Conservation (phyloP, 2,888 invertebrate species). For the Desoria tigrina region DNA sequence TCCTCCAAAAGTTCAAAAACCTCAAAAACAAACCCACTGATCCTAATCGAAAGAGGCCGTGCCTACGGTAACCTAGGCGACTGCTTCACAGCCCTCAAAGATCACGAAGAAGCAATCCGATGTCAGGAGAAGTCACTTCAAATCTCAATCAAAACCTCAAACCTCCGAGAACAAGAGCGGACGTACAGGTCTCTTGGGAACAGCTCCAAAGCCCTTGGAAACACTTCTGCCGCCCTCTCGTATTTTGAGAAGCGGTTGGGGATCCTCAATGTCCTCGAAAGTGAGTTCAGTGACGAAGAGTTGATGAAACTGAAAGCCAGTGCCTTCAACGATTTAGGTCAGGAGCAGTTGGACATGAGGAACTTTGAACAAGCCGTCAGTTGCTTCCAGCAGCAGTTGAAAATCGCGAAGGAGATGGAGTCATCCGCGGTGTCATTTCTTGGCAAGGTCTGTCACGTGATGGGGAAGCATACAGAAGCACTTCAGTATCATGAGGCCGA, state of each 20-base stretch:
- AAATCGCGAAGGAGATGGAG: slow-evolving; percentile 68
- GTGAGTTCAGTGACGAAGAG: slow-evolving; percentile 6
- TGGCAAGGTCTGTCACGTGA: slow-evolving; percentile 84
- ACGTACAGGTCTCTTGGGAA: slow-evolving; percentile 83
- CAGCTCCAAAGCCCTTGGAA: slow-evolving; percentile 72
- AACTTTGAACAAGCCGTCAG: slow-evolving; percentile 91
- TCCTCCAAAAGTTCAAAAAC: slow-evolving; percentile 7
- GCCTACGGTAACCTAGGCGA: slow-evolving; percentile 91
- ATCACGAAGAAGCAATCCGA: slow-evolving; percentile 89
- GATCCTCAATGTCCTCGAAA: slow-evolving; percentile 67
- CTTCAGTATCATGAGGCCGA: slow-evolving; percentile 11
- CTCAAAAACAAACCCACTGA: slow-evolving; percentile 18
- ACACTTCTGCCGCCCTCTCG: slow-evolving; percentile 79
- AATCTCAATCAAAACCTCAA: slow-evolving; percentile 77
- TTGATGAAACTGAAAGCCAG: slow-evolving; percentile 65
- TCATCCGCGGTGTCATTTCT: slow-evolving; percentile 88
- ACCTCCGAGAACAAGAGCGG: slow-evolving; percentile 81
- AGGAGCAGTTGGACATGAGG: slow-evolving; percentile 72
- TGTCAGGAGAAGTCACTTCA: slow-evolving; percentile 90
- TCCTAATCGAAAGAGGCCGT: slow-evolving; percentile 57
- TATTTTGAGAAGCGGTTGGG: slow-evolving; percentile 92
- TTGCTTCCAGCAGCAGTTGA: slow-evolving; percentile 75
- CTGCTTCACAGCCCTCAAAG: slow-evolving; percentile 90
- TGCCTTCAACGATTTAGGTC: slow-evolving; percentile 89
- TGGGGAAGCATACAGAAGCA: slow-evolving; percentile 82